These are phyloP conservation scores for Congeria kusceri DNA, from an alignment of 2,888 invertebrate genomes.

Conservation along the genomic window DNA sequence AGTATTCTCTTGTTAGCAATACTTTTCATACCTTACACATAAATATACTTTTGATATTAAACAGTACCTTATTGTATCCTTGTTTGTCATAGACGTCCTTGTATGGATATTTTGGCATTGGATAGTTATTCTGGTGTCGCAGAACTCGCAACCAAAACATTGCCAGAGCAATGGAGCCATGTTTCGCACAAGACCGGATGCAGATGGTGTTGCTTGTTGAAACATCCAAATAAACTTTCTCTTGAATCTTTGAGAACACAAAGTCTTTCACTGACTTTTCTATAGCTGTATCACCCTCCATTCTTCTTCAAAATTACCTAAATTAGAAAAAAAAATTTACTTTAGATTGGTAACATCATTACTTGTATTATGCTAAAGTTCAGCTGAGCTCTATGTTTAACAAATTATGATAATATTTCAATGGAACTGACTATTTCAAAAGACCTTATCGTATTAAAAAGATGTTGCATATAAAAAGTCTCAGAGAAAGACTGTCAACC, in stretches of 20 bases:
- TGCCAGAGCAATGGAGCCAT: slow-evolving; percentile 78
- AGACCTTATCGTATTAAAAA: no score
- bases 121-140: slow-evolving; percentile 81
- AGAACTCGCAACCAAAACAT: slow-evolving; percentile 81
- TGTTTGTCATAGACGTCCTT: slow-evolving; percentile 72
- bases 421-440: no score
- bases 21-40: no score
- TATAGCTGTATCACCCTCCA: slow-evolving; percentile 70
- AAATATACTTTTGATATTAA: neutral
- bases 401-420: no score
- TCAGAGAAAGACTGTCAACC: no score
- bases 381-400: no score
- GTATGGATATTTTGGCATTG: slow-evolving; percentile 75
- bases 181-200: slow-evolving; percentile 69
- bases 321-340: neutral
- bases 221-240: slow-evolving; percentile 76
- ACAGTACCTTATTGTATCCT: slow-evolving; percentile 65
- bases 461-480: no score
- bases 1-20: no score
- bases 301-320: slow-evolving; percentile 12
- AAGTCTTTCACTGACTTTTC: slow-evolving; percentile 77
- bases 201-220: slow-evolving; percentile 62
- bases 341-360: no score
- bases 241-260: slow-evolving; percentile 75
- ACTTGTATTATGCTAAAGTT: no score